These are phyloP conservation scores for Calosoma granatense DNA, from an alignment of 1,140 invertebrate genomes.

Conservation along the genomic window DNA sequence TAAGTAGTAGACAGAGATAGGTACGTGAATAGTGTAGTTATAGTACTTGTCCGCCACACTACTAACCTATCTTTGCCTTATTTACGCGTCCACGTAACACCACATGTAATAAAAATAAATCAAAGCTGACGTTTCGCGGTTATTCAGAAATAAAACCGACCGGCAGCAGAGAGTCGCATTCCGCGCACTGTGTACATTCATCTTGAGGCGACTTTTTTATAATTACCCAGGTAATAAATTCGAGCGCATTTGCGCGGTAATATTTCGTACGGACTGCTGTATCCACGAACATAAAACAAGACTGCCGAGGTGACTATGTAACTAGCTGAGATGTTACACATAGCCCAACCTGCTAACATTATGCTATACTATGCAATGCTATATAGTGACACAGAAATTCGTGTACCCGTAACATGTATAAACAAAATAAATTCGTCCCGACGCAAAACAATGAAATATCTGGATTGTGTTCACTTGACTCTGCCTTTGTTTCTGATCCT, in stretches of 20 bases:
- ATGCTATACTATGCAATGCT: no score
- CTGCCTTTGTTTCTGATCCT: not conserved
- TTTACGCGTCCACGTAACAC: not conserved
- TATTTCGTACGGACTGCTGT: not conserved
- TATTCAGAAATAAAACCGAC: not conserved
- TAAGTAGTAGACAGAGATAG: no score
- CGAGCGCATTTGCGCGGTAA: not conserved
- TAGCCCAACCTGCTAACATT: no score
- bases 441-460: not conserved
- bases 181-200: not conserved
- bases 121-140: not conserved
- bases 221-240: slow-evolving; percentile 7
- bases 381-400: no score
- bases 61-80: no score
- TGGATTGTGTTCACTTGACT: not conserved
- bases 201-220: slow-evolving; percentile 1
- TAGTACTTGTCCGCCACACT: no score
- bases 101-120: not conserved
- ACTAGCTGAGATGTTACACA: no score
- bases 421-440: not conserved
- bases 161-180: not conserved
- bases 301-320: not conserved
- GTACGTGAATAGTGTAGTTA: no score
- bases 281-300: not conserved
- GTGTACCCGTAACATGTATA: not conserved